Base-by-base conservation (phyloP, 2,888 invertebrate species). In the Lingula anatina region DNA sequence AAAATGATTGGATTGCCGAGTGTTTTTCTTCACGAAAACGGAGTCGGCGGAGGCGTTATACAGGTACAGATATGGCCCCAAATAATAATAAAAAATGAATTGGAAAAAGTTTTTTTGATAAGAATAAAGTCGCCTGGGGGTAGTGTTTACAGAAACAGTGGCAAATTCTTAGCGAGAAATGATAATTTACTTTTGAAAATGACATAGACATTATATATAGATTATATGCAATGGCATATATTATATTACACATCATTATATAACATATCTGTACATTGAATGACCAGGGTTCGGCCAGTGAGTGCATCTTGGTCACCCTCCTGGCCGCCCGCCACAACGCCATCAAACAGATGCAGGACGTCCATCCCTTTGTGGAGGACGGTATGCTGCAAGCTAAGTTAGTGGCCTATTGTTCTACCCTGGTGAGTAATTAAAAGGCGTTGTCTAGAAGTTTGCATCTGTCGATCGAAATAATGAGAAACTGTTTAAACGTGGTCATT, bases 31-130 rank as follows among this genome's bases (percentile, higher is more conserved):
- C 88, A 75, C 47, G 86, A 89, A 72, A 87, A 87, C 37, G 91
- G 93, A 73, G 86, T 85, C 68, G 95, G 95, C 1, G 94, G 94
- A 5, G 95, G 95, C 40, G 93, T 93, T 4, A 90, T 95, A 66
- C 90, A 94, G 85, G 93, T 91, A 58, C 45, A 25, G n/a, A 36
- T 31, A 12, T 20, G 3, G 20, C 15, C n/a, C 7, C 4, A n/a
- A n/a, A n/a, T n/a, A n/a, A n/a, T n/a, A n/a, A n/a, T n/a, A n/a
- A n/a, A n/a, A n/a, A n/a, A n/a, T n/a, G n/a, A n/a, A n/a, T n/a
- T n/a, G n/a, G n/a, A n/a, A n/a, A n/a, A n/a, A n/a, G n/a, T n/a
- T n/a, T n/a, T n/a, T n/a, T n/a, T n/a, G n/a, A n/a, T n/a, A n/a
- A n/a, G n/a, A n/a, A n/a, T n/a, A n/a, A n/a, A n/a, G n/a, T n/a